A percentile compares a stretch with the other conserved stretches of the same genome.
Evolutionary conservation across 2,113 vertebrate species (phyloP).

Genomic region (Labeo rohita): DNA sequence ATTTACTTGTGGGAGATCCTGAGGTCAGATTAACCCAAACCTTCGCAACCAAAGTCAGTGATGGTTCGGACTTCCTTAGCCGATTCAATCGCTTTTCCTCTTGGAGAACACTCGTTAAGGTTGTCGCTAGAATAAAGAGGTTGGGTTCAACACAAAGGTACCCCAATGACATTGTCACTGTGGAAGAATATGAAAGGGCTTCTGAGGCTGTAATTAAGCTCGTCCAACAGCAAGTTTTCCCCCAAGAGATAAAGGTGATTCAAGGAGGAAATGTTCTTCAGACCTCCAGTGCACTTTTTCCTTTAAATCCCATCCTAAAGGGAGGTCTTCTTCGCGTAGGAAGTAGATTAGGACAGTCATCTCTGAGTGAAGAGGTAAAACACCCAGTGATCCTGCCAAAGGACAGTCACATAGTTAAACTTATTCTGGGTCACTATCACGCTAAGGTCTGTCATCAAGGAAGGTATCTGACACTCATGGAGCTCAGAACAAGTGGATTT

Average conservation of each 20-base stretch:
- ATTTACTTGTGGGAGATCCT: background rate
- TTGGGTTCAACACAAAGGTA: background rate
- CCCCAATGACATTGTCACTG: constrained; percentile 19
- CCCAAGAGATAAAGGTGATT: constrained; percentile 38
- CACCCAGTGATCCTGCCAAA: constrained; percentile 16
- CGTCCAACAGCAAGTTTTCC: constrained; percentile 43
- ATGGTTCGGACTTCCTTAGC: background rate
- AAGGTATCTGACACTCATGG: background rate
- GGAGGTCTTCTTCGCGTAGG: background rate
- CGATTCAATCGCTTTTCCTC: background rate
- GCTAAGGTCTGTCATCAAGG: constrained; percentile 14
- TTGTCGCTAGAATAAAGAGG: background rate
- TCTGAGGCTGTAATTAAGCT: constrained; percentile 26
- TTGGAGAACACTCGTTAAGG: background rate
- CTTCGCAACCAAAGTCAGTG: background rate
- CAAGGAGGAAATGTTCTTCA: background rate
- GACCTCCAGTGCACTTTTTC: constrained; percentile 27
- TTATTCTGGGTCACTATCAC: constrained; percentile 27
- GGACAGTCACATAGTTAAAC: background rate
- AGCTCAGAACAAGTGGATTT: background rate
- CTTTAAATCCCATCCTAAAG: constrained; percentile 35
- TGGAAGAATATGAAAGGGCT: constrained; percentile 29
- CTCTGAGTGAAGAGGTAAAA: background rate
- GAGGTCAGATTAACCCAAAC: background rate
- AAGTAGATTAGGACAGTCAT: constrained; percentile 7